These are phyloP conservation scores for Papilio demoleus DNA, from an alignment of 2,888 invertebrate genomes.

Conservation along the genomic window DNA sequence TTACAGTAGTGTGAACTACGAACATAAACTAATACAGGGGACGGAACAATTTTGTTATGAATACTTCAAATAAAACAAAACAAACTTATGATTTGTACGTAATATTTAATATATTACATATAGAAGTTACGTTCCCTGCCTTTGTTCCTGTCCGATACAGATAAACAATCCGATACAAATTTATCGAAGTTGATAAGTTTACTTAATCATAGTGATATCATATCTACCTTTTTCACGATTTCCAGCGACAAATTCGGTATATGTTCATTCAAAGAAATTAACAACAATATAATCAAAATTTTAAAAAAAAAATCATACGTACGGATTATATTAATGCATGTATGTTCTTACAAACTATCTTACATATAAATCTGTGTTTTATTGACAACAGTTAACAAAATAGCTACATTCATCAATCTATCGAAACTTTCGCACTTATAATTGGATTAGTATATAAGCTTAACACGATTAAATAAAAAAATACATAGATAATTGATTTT, in stretches of 20 bases:
- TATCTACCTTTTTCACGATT: constrained; percentile 49
- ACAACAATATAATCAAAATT: neutral
- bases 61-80: constrained; percentile 1
- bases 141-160: constrained; percentile 53
- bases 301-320: neutral
- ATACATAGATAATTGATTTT: no score
- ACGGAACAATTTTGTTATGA: neutral
- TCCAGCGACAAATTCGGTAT: constrained; percentile 33
- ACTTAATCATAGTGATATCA: constrained; percentile 61
- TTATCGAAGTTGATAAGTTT: constrained; percentile 58
- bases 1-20: neutral
- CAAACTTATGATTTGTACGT: constrained; percentile 2
- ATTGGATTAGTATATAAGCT: no score
- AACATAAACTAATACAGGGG: neutral
- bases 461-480: no score
- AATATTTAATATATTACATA: constrained; percentile 6
- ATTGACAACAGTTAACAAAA: no score
- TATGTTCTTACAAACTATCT: no score
- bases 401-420: no score
- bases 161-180: constrained; percentile 60
- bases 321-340: no score
- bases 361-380: no score
- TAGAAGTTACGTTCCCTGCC: constrained; percentile 34
- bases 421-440: no score
- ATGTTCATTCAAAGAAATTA: constrained; percentile 17